These are phyloP conservation scores for Equus quagga DNA, from an alignment of 2,113 vertebrate species.

Conservation along the genomic window DNA sequence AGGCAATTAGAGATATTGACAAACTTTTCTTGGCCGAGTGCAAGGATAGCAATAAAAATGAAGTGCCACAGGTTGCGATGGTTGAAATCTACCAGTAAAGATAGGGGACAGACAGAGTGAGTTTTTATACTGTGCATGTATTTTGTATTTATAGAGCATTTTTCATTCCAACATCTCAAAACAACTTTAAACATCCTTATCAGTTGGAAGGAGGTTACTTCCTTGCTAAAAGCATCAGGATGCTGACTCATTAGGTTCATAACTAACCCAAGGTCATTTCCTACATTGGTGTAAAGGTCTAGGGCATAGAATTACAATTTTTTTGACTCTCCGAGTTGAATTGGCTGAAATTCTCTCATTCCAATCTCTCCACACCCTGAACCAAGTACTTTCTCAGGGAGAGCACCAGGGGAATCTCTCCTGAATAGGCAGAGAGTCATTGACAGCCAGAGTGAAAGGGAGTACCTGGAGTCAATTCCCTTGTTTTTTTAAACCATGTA, in stretches of 20 bases:
- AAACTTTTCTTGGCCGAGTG: background rate
- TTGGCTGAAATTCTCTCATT: background rate
- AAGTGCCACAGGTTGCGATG: background rate
- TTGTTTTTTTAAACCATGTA: background rate
- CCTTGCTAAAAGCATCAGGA: background rate
- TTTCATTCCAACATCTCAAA: constrained; percentile 4
- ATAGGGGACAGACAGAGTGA: background rate
- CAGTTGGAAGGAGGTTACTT: background rate
- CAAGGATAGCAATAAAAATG: background rate
- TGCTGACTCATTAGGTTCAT: background rate
- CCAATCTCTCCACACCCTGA: background rate
- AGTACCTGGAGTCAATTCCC: background rate
- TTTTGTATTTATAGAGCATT: background rate
- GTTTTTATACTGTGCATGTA: background rate
- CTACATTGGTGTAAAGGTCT: background rate
- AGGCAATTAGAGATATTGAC: background rate
- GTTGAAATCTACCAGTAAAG: background rate
- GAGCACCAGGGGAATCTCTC: background rate
- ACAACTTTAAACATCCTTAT: background rate
- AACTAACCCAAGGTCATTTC: background rate
- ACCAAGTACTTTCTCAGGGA: background rate
- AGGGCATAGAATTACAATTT: background rate
- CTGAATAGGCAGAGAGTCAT: background rate
- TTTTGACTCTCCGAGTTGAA: background rate
- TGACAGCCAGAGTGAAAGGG: background rate